Percentiles rank a stretch among this genome's conserved stretches.
phyloP scores from a whole-genome alignment of 2,888 invertebrate genomes.

The Fabriciana adippe region DNA sequence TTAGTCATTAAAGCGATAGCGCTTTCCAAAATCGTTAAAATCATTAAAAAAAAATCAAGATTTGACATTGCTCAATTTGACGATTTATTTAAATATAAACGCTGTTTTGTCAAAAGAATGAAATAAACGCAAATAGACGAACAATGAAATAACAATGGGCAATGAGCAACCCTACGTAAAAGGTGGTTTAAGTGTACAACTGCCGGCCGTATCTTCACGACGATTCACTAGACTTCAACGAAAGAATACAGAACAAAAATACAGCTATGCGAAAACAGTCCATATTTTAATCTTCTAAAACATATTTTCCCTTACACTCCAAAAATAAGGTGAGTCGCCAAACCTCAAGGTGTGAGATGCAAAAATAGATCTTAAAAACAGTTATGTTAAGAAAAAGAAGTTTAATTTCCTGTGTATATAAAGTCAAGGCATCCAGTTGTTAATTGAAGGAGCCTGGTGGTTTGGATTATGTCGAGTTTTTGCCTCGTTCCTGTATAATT shows the following conservation, averaged over 20 bases:
- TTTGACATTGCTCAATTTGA: too few relatives aligned
- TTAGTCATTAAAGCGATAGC: too few relatives aligned
- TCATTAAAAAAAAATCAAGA: too few relatives aligned
- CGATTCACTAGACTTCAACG: constrained; percentile 56
- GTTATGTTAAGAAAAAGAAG: constrained; percentile 49
- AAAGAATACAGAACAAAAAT: constrained; percentile 48
- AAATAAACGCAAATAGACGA: background rate
- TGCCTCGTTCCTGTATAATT: constrained; percentile 56
- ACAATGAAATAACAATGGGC: constrained; percentile 14
- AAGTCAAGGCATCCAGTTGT: constrained; percentile 49
- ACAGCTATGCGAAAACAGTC: constrained; percentile 44
- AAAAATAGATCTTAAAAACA: constrained; percentile 55
- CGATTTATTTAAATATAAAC: background rate
- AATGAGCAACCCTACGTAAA: constrained; percentile 25
- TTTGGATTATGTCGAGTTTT: constrained; percentile 61
- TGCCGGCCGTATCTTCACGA: constrained; percentile 56
- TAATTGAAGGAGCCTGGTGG: constrained; percentile 57
- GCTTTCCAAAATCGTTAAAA: too few relatives aligned
- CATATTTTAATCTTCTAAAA: constrained; percentile 46
- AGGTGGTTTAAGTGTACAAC: constrained; percentile 61
- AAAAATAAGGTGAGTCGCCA: constrained; percentile 47
- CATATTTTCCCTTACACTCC: constrained; percentile 47
- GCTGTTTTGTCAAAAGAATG: background rate
- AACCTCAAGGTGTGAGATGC: constrained; percentile 44
- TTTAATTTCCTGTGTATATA: constrained; percentile 64